Base-by-base conservation (phyloP, 2,797 vertebrate species). In the Selene dorsalis region DNA sequence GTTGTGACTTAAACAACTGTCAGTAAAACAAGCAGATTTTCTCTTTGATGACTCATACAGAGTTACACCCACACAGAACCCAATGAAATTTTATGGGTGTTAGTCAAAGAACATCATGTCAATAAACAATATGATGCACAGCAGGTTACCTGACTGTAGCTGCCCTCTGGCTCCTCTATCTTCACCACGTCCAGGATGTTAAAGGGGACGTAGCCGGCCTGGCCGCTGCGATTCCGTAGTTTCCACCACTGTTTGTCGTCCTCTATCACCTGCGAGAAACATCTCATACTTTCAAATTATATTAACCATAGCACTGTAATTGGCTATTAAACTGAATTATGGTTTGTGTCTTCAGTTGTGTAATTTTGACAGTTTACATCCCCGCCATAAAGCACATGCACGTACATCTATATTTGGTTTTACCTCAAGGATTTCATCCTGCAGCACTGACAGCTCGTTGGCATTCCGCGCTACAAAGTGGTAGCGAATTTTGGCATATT, bases 241-340 rank as follows among this genome's bases (percentile, higher is more conserved):
- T 97, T 98, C 97, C 98, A 99, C 98, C 97, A 99, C 89, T 98
- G 97, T 82, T 96, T 97, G 71, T 96, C 94, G 20, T 97, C 96
- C 76, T 99, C 98, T 74, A 99, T 69, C 73, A 99, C 96, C 98
- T 99, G 89, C 0, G 35, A 86, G 3, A 78, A 30, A 78, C 4
- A 69, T 57, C 24, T 32, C n/a, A 22, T n/a, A 20, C 18, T 20
- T 72, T 24, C 72, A 56, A 77, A 8, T 52, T 17, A 35, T 8
- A 35, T 35, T 35, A 35, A 35, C 32, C 14, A 16, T 35, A 55
- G 63, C 24, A 41, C 38, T 41, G 61, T 45, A 73, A 75, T 35
- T 22, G 16, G 41, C 13, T 57, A 43, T 20, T 8, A 61, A 71
- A 85, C 26, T 74, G 24, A 57, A 48, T n/a, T 24, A 14, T 6